Percentiles rank a stretch among this genome's conserved stretches.
These are phyloP conservation scores for Leptinotarsa undecemlineata DNA, from an alignment of 1,140 invertebrate genomes.

Conservation along the genomic window DNA sequence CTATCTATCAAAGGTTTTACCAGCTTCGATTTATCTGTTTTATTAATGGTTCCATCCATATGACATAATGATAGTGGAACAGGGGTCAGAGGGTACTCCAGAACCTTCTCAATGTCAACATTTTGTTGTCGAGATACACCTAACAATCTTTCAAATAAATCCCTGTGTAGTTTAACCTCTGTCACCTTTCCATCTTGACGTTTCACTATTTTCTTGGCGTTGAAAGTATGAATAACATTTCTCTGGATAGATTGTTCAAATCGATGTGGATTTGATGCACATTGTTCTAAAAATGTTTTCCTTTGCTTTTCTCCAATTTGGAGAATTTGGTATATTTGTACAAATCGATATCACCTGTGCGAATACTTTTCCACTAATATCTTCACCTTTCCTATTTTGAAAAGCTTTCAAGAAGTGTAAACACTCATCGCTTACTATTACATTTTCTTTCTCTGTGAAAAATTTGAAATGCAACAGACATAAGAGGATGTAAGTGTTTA, in stretches of 20 bases:
- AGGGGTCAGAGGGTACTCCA: slow-evolving; percentile 22
- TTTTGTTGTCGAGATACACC: slow-evolving; percentile 18
- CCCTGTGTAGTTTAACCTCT: slow-evolving; percentile 15
- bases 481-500: slow-evolving; percentile 43
- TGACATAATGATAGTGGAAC: slow-evolving; percentile 20
- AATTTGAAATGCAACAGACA: not conserved
- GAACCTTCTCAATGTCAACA: slow-evolving; percentile 24
- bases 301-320: not conserved
- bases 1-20: slow-evolving; percentile 15
- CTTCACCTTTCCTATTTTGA: slow-evolving; percentile 27
- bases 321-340: slow-evolving; percentile 34
- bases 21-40: slow-evolving; percentile 23
- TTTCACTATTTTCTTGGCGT: slow-evolving; percentile 15
- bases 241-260: slow-evolving; percentile 23
- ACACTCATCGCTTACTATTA: slow-evolving; percentile 25
- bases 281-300: slow-evolving; percentile 21
- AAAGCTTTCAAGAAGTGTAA: slow-evolving; percentile 27
- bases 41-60: slow-evolving; percentile 18
- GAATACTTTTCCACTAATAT: slow-evolving; percentile 34
- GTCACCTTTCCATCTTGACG: slow-evolving; percentile 14
- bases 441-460: not conserved
- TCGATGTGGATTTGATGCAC: slow-evolving; percentile 11
- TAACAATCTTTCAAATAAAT: slow-evolving; percentile 23
- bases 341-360: slow-evolving; percentile 34
- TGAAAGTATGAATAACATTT: slow-evolving; percentile 22